A percentile compares a stretch with the other conserved stretches of the same genome.
phyloP scores from a whole-genome alignment of 2,888 invertebrate genomes.

The Meiosimyza decipiens region DNA sequence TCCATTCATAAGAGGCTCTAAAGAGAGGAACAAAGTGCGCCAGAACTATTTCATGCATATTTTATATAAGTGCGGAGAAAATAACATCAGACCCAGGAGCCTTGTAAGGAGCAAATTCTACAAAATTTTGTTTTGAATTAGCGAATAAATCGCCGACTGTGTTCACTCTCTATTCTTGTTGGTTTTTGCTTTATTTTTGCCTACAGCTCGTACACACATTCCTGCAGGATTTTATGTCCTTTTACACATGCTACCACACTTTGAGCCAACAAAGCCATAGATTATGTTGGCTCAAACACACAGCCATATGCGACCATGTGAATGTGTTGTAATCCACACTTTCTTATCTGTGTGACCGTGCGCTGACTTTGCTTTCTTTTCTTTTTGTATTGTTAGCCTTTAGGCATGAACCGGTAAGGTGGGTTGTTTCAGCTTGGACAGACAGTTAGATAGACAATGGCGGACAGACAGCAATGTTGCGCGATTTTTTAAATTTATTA shows the following conservation, averaged over 20 bases:
- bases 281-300: conserved; percentile 29
- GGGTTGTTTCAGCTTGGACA: too few species aligned
- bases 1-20: too few species aligned
- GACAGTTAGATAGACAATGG: too few species aligned
- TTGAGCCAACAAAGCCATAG: conserved; percentile 33
- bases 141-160: neutral
- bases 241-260: conserved; percentile 30
- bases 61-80: too few species aligned
- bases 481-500: conserved; percentile 30
- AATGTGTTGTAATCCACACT: conserved; percentile 35
- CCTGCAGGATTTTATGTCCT: conserved; percentile 36
- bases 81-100: too few species aligned
- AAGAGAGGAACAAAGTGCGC: too few species aligned
- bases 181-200: neutral
- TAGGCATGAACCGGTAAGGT: too few species aligned
- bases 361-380: conserved; percentile 6
- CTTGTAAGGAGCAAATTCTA: neutral
- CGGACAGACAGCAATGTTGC: conserved; percentile 10
- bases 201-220: conserved; percentile 5
- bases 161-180: neutral
- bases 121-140: too few species aligned
- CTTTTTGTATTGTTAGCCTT: too few species aligned
- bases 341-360: conserved; percentile 26
- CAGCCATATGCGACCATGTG: conserved; percentile 16
- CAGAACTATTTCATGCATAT: too few species aligned